Base-by-base conservation (phyloP, 2,888 invertebrate species). In the Linnaemya vulpina region DNA sequence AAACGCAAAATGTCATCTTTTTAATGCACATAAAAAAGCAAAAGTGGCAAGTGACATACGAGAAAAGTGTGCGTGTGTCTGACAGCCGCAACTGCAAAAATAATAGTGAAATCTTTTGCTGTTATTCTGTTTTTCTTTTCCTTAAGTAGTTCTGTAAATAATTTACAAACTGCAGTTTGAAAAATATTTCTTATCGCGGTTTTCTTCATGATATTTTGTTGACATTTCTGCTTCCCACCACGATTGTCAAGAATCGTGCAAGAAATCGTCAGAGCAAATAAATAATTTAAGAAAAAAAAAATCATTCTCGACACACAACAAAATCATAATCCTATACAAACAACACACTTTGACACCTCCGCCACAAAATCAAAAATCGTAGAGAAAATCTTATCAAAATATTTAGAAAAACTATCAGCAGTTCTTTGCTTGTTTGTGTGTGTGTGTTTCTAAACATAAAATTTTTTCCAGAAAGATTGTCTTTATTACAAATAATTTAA, bases 351-450 rank as follows among this genome's bases (percentile, higher is more conserved):
- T 67, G 25, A 67, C 67, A 68, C 67, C 73, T 30, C 30, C 65
- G 22, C 62, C 55, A 65, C 65, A 58, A 49, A 40, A 58, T 73
- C 58, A 38, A n/a, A 25, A 63, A 40, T 30, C 49, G 38, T 22
- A 51, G 5, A 51, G 17, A 20, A 17, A 51, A 74, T 74, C 73
- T 80, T 74, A 74, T 74, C 65, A 74, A 74, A 80, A 67, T 80
- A 67, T 74, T 74, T 74, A 51, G 40, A 3, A 40, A 58, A 46
- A 55, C 49, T 49, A 65, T 43, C 65, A 70, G 88, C 89, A 87
- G 25, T 46, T 74, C 67, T 76, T 43, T 43, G 15, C 13, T 1
- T 65, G 40, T 65, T 9, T 60, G 8, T 49, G 22, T 80, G 79
- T 58, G 38, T 79, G 43, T 51, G 15, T 46, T 82, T 75, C 49